A percentile compares a stretch with the other conserved stretches of the same genome.
Conservation (phyloP, 1,140 invertebrate species). For the Lethocerus indicus region DNA sequence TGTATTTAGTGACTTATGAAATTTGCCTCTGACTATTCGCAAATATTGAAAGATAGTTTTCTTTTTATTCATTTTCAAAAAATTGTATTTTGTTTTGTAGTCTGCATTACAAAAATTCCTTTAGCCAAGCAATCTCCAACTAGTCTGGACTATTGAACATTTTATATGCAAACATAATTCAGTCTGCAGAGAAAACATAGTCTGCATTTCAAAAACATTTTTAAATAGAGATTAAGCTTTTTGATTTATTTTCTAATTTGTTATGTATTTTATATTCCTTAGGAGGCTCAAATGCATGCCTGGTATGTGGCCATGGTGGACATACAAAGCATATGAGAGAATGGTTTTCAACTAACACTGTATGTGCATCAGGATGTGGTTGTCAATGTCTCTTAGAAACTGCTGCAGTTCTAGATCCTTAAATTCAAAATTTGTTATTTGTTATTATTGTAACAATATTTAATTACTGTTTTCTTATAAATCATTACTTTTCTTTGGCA, state of each 20-base stretch:
- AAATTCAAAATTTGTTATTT: neutral
- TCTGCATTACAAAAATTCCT: too few species aligned
- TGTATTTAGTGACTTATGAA: neutral
- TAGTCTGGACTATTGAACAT: too few species aligned
- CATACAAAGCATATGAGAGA: conserved; percentile 62
- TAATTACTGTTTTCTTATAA: too few species aligned
- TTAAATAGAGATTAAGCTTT: too few species aligned
- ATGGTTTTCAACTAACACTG: conserved; percentile 53
- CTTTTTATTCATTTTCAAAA: neutral
- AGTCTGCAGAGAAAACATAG: too few species aligned
- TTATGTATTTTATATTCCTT: conserved; percentile 14
- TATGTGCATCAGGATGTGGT: conserved; percentile 71
- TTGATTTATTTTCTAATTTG: neutral
- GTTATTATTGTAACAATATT: too few species aligned
- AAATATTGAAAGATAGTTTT: neutral
- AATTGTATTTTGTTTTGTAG: too few species aligned
- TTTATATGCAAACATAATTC: too few species aligned
- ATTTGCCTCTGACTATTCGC: neutral
- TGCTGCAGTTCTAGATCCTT: conserved; percentile 14
- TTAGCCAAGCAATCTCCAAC: too few species aligned
- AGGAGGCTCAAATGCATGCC: conserved; percentile 59
- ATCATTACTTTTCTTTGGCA: too few species aligned
- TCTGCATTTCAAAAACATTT: too few species aligned
- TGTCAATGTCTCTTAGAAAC: conserved; percentile 65
- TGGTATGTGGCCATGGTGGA: conserved; percentile 79